These are phyloP conservation scores for Neodon shergylaensis DNA, from an alignment of 2,113 vertebrate genomes.

Conservation along the genomic window DNA sequence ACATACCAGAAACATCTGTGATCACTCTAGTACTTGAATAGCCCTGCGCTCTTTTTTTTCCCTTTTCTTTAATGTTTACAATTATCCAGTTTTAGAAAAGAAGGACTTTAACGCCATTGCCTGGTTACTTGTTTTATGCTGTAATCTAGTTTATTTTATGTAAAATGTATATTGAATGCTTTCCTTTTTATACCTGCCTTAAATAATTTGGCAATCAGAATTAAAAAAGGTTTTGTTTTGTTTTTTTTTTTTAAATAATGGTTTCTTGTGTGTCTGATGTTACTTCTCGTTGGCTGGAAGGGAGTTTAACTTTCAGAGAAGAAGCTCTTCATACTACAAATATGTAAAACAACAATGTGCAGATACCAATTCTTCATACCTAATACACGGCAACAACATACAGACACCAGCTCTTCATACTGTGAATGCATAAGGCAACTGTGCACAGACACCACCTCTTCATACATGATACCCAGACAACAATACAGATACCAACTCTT, in stretches of 20 bases:
- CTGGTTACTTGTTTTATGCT: conserved; percentile 94
- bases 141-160: conserved; percentile 94
- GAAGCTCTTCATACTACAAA: background rate
- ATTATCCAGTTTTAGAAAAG: conserved; percentile 92
- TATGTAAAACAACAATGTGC: background rate
- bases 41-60: conserved; percentile 89
- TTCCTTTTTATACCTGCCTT: conserved; percentile 99
- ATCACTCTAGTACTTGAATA: conserved; percentile 98
- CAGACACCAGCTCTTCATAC: no score
- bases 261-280: conserved; percentile 79
- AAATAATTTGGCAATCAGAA: conserved; percentile 99
- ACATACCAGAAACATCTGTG: conserved; percentile 92
- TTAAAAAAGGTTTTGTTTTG: conserved; percentile 89
- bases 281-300: conserved; percentile 67
- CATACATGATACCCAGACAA: background rate
- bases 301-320: conserved; percentile 1
- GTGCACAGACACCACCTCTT: background rate
- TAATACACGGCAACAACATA: no score
- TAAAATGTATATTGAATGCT: conserved; percentile 94
- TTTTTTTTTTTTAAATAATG: conserved; percentile 93
- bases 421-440: background rate
- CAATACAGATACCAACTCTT: background rate
- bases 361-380: background rate
- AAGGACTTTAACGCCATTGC: conserved; percentile 93
- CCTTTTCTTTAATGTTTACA: conserved; percentile 95